A percentile compares a stretch with the other conserved stretches of the same genome.
Conservation (phyloP, 2,113 vertebrate species). For the Neolamprologus hecqui region DNA sequence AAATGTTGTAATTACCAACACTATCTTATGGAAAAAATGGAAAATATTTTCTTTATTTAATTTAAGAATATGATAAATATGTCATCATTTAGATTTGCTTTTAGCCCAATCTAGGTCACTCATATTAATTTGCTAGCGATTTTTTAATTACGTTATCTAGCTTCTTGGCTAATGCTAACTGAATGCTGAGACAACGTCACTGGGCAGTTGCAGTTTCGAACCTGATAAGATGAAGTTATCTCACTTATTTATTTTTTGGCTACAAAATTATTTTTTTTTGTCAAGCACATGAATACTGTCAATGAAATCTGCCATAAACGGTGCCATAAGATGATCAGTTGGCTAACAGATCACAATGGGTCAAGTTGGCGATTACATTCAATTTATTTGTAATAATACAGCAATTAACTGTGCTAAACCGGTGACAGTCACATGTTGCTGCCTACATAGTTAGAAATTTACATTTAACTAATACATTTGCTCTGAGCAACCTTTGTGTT, state of each 20-base stretch:
- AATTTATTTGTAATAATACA: not conserved
- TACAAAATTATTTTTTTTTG: not conserved
- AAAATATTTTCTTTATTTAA: not conserved
- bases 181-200: not conserved
- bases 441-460: not conserved
- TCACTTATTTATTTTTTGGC: not conserved
- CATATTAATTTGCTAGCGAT: not conserved
- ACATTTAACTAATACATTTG: not conserved
- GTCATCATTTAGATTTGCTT: not conserved
- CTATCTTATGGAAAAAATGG: not conserved
- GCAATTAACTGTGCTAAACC: not conserved
- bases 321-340: accelerated
- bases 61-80: not conserved
- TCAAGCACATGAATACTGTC: not conserved
- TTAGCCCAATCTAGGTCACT: not conserved
- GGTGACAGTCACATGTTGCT: not conserved
- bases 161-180: not conserved
- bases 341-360: not conserved
- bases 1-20: not conserved
- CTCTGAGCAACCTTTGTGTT: not conserved
- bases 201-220: not conserved
- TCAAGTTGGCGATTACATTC: not conserved
- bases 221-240: not conserved
- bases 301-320: not conserved
- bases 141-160: not conserved